Percentiles rank a stretch among this genome's conserved stretches.
These are phyloP conservation scores for Erannis defoliaria DNA, from an alignment of 2,888 invertebrate species.

Conservation along the genomic window DNA sequence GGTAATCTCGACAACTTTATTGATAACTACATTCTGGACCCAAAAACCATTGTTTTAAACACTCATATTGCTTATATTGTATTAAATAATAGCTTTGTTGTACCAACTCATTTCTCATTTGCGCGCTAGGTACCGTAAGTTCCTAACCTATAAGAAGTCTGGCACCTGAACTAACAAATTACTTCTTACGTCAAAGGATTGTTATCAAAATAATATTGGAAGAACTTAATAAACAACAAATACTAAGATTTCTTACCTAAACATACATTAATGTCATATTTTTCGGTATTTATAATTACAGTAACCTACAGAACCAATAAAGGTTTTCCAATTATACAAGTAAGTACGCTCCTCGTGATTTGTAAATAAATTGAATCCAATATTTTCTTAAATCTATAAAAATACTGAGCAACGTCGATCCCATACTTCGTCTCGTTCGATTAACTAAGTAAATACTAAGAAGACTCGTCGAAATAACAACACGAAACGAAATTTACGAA, in stretches of 20 bases:
- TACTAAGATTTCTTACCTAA: slow-evolving; percentile 47
- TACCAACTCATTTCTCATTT: neutral
- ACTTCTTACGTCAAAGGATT: slow-evolving; percentile 61
- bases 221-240: slow-evolving; percentile 64
- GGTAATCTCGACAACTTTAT: too few species aligned
- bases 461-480: slow-evolving; percentile 67
- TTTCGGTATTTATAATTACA: slow-evolving; percentile 41
- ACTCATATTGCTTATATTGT: too few species aligned
- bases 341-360: slow-evolving; percentile 67
- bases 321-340: slow-evolving; percentile 54
- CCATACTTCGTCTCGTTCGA: slow-evolving; percentile 70
- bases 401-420: slow-evolving; percentile 85
- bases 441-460: slow-evolving; percentile 57
- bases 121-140: slow-evolving; percentile 9
- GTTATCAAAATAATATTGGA: slow-evolving; percentile 63
- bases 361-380: slow-evolving; percentile 77
- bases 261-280: slow-evolving; percentile 38
- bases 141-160: slow-evolving; percentile 61
- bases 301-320: slow-evolving; percentile 57
- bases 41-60: too few species aligned
- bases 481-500: slow-evolving; percentile 69
- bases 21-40: too few species aligned
- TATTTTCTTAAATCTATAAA: slow-evolving; percentile 80
- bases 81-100: too few species aligned
- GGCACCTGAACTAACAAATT: slow-evolving; percentile 64